These are phyloP conservation scores for Chironomus riparius DNA, from an alignment of 2,888 invertebrate genomes.

Conservation along the genomic window DNA sequence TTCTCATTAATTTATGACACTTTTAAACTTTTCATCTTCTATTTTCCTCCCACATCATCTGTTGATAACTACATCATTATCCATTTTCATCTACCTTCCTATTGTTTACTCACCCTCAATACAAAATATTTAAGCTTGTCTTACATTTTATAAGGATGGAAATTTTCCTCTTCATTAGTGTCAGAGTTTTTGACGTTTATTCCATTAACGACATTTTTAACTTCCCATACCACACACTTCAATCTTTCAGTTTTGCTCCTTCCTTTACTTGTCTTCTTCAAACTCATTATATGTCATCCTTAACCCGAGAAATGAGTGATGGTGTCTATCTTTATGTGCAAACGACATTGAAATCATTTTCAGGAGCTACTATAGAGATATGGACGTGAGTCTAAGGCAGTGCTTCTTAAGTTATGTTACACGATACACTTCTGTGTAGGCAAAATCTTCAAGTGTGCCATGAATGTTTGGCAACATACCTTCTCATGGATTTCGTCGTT, in stretches of 20 bases:
- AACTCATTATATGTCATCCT: conserved; percentile 20
- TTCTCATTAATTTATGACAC: neutral
- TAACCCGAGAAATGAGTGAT: neutral
- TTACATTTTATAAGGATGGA: neutral
- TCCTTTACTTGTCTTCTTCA: neutral
- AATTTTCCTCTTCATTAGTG: conserved; percentile 26
- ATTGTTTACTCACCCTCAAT: neutral
- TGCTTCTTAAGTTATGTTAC: too few relatives aligned
- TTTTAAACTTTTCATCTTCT: neutral
- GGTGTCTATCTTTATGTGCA: too few relatives aligned
- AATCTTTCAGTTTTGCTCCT: neutral
- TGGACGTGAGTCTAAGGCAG: too few relatives aligned
- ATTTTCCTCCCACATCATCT: conserved; percentile 5
- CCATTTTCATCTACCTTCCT: neutral
- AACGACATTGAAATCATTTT: too few relatives aligned
- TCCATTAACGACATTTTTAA: conserved; percentile 22
- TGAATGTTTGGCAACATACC: too few relatives aligned
- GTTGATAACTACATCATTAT: conserved; percentile 11
- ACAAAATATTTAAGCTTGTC: neutral
- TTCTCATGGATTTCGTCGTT: too few relatives aligned
- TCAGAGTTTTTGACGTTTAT: conserved; percentile 26
- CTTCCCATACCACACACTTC: neutral
- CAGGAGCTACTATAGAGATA: too few relatives aligned
- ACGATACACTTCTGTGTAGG: too few relatives aligned
- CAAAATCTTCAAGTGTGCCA: too few relatives aligned